Percentiles rank a stretch among this genome's conserved stretches.
Conservation (phyloP, 2,888 invertebrate genomes). For the Sinopyrophorus schimmeli region DNA sequence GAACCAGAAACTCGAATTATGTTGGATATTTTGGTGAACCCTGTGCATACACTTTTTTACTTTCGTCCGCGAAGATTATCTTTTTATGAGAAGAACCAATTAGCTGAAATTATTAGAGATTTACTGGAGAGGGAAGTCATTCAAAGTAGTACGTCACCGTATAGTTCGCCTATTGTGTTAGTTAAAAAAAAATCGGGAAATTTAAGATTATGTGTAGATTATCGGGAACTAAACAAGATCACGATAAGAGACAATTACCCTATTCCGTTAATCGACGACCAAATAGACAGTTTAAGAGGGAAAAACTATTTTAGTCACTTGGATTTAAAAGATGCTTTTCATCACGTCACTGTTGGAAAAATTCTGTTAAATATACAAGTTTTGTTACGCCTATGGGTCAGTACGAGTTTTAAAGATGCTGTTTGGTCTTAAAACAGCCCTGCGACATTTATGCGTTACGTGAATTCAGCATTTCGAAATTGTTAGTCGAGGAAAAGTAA, state of each 20-base stretch:
- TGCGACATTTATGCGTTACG: conserved; percentile 7
- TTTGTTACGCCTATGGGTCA: conserved; percentile 43
- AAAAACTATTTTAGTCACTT: conserved; percentile 40
- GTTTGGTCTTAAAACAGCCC: conserved; percentile 41
- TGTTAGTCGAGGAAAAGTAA: too few relatives aligned
- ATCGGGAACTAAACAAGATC: conserved; percentile 36
- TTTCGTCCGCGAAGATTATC: too few relatives aligned
- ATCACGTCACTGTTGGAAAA: conserved; percentile 39
- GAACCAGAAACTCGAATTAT: too few relatives aligned
- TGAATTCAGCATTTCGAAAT: conserved; percentile 23
- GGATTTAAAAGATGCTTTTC: conserved; percentile 42
- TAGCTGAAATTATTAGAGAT: too few relatives aligned
- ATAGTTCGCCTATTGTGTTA: too few relatives aligned
- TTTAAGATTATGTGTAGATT: conserved; percentile 41
- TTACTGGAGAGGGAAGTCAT: too few relatives aligned
- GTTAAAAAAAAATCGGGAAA: conserved; percentile 38
- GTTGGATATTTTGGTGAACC: too few relatives aligned
- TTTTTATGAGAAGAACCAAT: too few relatives aligned
- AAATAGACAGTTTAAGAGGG: conserved; percentile 37
- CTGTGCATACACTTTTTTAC: too few relatives aligned
- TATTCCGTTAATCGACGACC: conserved; percentile 39
- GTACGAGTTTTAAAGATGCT: conserved; percentile 43
- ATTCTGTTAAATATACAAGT: conserved; percentile 40
- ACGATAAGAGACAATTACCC: conserved; percentile 37
- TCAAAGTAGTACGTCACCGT: too few relatives aligned